Base-by-base conservation (phyloP, 2,888 invertebrate species). In the Liopterus haemorrhoidalis region DNA sequence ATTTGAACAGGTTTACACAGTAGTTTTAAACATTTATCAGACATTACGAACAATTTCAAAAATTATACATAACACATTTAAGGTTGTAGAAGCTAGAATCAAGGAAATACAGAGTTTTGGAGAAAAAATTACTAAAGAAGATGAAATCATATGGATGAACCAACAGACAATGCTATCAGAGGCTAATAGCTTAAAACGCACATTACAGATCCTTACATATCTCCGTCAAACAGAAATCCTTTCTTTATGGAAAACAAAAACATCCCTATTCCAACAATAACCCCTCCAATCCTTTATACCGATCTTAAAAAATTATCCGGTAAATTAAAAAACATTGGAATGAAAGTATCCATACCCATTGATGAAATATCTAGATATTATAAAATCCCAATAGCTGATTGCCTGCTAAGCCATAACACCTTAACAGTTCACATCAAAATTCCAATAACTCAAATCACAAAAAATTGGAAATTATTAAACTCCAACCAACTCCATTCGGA, bases 311-410 rank as follows among this genome's bases (percentile, higher is more conserved):
- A 14, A 18, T 14, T 40, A n/a, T 6, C 11, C 12, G 4, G 1
- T 1, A 18, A 12, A 19, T 14, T 40, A 12, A 11, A 12, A 4
- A 14, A 19, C 4, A 31, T 31, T 8, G 15, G 22, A 4, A 9
- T 40, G 11, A 30, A 40, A 12, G 5, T 40, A 1, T 30, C 42
- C 1, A 39, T 45, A 9, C 30, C 39, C 2, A 6, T 19, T 5
- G 9, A 2, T 1, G 21, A 38, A 8, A n/a, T 45, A 3, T 39
- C 38, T 4, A 22, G 33, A 33, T 40, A 40, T 21, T 45, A 45
- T 18, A 36, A 45, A 24, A 22, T 45, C 14, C 45, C 45, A 16
- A 45, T 45, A 6, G 31, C 21, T 3, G 45, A 45, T 14, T 45
- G 39, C 24, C 30, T 28, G 1, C 14, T 45, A 8, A 16, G 36